phyloP scores from a whole-genome alignment of 2,113 vertebrate genomes.

The Phaethon lepturus region DNA sequence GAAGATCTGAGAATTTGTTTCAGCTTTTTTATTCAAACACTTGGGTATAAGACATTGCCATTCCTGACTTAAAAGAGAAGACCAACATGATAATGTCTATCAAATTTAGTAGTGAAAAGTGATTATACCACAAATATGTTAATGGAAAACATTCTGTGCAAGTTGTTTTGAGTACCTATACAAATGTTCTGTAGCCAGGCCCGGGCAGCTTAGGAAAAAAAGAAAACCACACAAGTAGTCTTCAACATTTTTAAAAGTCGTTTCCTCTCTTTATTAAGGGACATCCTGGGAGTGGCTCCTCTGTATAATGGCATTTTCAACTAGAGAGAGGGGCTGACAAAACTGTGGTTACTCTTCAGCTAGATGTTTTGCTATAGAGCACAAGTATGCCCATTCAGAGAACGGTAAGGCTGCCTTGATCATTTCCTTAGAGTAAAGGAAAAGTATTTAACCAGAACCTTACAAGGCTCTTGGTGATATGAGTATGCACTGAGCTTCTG shows the following conservation, averaged over 20 bases:
- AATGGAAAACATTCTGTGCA: not conserved
- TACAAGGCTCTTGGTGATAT: accelerated
- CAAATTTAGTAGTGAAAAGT: not conserved
- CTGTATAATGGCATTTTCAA: not conserved
- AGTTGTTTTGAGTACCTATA: not conserved
- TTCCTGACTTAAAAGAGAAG: not conserved
- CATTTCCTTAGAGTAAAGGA: not conserved
- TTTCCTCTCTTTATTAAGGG: conserved; percentile 46
- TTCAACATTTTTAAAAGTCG: not conserved
- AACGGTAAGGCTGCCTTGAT: not conserved
- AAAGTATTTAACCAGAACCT: not conserved
- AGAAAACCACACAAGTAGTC: not conserved
- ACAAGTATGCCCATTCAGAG: not conserved
- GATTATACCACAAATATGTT: not conserved
- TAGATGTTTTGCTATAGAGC: not conserved
- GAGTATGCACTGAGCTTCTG: not conserved
- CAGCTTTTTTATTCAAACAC: not conserved
- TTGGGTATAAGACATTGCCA: not conserved
- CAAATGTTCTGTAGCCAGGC: not conserved
- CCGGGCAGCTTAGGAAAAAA: not conserved
- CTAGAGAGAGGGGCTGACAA: not conserved
- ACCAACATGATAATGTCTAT: not conserved
- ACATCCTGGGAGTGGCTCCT: conserved; percentile 29
- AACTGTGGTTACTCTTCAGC: not conserved
- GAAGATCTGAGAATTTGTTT: not conserved